Evolutionary conservation across 2,888 invertebrate genomes (phyloP).

Genomic region (Adelphocoris suturalis): DNA sequence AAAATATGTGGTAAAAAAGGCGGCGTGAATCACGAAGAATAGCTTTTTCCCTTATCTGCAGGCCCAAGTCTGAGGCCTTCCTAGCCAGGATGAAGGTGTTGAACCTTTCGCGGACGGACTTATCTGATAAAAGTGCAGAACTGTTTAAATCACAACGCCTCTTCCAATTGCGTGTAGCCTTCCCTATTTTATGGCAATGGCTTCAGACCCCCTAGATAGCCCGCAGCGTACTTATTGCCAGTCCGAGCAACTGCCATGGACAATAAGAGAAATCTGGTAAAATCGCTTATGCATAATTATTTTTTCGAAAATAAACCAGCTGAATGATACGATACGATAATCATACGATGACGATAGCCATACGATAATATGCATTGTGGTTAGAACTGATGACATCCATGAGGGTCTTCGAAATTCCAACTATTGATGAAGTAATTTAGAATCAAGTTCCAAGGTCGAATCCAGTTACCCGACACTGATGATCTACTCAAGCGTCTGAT

Average conservation of each 20-base stretch:
- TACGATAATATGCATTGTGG: too few relatives aligned
- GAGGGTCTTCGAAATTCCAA: too few relatives aligned
- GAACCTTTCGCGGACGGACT: constrained; percentile 16
- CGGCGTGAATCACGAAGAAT: constrained; percentile 37
- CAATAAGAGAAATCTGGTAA: too few relatives aligned
- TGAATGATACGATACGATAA: too few relatives aligned
- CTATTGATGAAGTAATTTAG: too few relatives aligned
- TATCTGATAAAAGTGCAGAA: constrained; percentile 33
- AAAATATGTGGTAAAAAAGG: constrained; percentile 5
- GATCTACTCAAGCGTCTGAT: too few relatives aligned
- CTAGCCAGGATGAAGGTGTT: constrained; percentile 35
- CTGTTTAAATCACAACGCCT: constrained; percentile 41
- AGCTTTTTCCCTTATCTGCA: constrained; percentile 21
- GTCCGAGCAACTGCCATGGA: background rate
- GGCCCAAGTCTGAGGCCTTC: background rate
- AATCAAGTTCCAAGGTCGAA: too few relatives aligned
- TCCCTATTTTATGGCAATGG: constrained; percentile 20
- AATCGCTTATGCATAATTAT: too few relatives aligned
- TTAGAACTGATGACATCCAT: too few relatives aligned
- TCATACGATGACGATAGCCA: too few relatives aligned
- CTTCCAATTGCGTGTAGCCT: constrained; percentile 38
- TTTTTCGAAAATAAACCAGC: too few relatives aligned
- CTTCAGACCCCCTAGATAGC: constrained; percentile 3
- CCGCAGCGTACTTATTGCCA: background rate
- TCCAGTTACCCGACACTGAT: too few relatives aligned